Conservation (phyloP, 1,140 invertebrate species). For the Lasaia peninsularis region DNA sequence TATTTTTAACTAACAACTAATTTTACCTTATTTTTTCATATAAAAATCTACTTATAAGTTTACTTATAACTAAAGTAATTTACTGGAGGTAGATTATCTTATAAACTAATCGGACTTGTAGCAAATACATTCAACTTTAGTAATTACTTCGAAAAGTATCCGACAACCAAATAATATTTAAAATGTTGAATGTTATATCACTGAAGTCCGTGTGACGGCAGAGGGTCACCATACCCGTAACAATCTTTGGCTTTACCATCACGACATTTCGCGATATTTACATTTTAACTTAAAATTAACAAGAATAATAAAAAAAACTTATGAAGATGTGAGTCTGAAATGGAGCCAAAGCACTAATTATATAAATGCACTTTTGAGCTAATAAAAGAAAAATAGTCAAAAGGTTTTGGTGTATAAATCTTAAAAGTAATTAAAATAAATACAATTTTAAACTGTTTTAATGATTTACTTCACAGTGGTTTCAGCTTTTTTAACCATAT, state of each 20-base stretch:
- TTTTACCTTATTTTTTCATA: constrained; percentile 65
- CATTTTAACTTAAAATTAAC: constrained; percentile 36
- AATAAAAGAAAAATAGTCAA: constrained; percentile 26
- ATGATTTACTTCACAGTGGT: too few species aligned
- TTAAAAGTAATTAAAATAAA: background rate
- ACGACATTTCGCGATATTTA: constrained; percentile 72
- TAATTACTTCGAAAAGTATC: constrained; percentile 5
- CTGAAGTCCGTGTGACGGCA: constrained; percentile 67
- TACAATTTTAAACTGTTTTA: background rate
- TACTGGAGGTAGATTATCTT: constrained; percentile 77
- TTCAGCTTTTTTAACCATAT: too few species aligned
- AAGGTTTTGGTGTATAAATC: background rate
- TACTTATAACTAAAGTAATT: constrained; percentile 66
- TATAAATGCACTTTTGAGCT: constrained; percentile 53
- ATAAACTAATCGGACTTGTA: constrained; percentile 56
- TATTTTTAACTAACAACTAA: constrained; percentile 54
- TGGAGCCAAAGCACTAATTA: constrained; percentile 40
- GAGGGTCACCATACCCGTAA: constrained; percentile 77
- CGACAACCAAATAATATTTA: background rate
- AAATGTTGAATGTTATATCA: constrained; percentile 41
- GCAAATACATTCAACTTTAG: constrained; percentile 33
- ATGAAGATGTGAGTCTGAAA: constrained; percentile 41
- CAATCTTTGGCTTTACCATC: constrained; percentile 78
- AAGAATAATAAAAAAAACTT: constrained; percentile 31
- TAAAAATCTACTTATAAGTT: constrained; percentile 73